These are phyloP conservation scores for Picus viridis DNA, from an alignment of 2,797 vertebrate species.

Conservation along the genomic window DNA sequence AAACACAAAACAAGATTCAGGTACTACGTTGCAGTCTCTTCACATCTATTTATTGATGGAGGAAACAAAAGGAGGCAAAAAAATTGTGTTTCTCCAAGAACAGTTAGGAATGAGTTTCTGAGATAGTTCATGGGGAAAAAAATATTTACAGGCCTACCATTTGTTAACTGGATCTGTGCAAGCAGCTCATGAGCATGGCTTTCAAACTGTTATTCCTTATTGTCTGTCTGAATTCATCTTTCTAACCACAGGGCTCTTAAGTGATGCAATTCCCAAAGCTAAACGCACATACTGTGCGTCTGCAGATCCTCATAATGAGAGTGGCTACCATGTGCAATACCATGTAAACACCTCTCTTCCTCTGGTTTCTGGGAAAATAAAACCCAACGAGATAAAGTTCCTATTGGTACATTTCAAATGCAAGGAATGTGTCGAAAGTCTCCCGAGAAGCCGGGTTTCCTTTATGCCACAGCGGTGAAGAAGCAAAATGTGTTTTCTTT, in stretches of 20 bases:
- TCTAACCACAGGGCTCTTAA: conserved; percentile 68
- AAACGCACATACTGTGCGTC: conserved; percentile 51
- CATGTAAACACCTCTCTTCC: conserved; percentile 73
- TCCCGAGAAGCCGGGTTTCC: conserved; percentile 65
- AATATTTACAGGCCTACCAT: conserved; percentile 15
- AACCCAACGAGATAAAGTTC: conserved; percentile 58
- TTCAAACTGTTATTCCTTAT: conserved; percentile 65
- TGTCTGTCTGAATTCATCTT: conserved; percentile 68
- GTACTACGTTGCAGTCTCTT: neutral
- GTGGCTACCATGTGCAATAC: conserved; percentile 40
- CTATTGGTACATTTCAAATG: conserved; percentile 64
- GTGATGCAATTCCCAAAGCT: conserved; percentile 70
- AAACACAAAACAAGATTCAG: neutral
- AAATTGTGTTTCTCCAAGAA: neutral
- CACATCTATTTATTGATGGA: neutral
- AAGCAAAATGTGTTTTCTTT: conserved; percentile 78
- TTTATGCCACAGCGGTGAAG: conserved; percentile 71
- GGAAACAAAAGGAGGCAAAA: conserved; percentile 4
- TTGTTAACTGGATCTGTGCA: conserved; percentile 44
- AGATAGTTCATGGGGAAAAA: neutral
- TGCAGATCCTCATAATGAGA: conserved; percentile 57
- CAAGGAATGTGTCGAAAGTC: conserved; percentile 70
- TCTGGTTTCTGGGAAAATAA: conserved; percentile 73
- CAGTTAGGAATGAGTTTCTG: neutral
- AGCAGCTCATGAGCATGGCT: conserved; percentile 36